phyloP scores from a whole-genome alignment of 2,797 vertebrate genomes.

The Silurus lanzhouensis region DNA sequence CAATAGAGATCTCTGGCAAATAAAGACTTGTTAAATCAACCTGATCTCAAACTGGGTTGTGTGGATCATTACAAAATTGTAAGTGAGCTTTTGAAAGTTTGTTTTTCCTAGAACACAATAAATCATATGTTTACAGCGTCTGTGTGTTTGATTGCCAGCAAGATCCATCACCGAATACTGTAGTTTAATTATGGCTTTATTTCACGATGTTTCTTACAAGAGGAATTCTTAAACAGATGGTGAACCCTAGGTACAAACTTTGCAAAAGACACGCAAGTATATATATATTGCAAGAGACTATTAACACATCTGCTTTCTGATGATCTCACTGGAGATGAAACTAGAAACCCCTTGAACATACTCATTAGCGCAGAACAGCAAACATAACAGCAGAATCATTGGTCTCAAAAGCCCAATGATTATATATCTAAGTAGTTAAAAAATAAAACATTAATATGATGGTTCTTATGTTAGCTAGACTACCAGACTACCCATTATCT shows the following conservation, averaged over 20 bases:
- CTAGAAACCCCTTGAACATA: slow-evolving; percentile 15
- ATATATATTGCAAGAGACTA: slow-evolving; percentile 7
- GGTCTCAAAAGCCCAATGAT: slow-evolving; percentile 4
- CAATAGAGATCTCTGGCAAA: neutral
- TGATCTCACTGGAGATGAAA: slow-evolving; percentile 39
- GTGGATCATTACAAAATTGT: neutral
- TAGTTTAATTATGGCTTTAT: slow-evolving; percentile 29
- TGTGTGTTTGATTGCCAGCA: neutral
- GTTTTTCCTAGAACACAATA: neutral
- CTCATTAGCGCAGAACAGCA: slow-evolving; percentile 32
- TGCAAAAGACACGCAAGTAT: neutral
- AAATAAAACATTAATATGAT: neutral
- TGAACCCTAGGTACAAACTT: slow-evolving; percentile 35
- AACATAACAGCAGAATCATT: slow-evolving; percentile 5
- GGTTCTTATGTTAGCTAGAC: neutral
- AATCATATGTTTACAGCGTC: slow-evolving; percentile 20
- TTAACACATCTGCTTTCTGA: slow-evolving; percentile 38
- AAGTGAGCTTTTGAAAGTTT: neutral
- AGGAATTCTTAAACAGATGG: slow-evolving; percentile 30
- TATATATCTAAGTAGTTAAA: slow-evolving; percentile 1
- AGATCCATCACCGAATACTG: slow-evolving; percentile 18
- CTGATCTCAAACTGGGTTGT: neutral
- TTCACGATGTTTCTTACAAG: slow-evolving; percentile 14
- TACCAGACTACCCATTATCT: neutral
- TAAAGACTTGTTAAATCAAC: neutral